Evolutionary conservation across 2,888 invertebrate genomes (phyloP).

Genomic region (Pterostichus madidus): DNA sequence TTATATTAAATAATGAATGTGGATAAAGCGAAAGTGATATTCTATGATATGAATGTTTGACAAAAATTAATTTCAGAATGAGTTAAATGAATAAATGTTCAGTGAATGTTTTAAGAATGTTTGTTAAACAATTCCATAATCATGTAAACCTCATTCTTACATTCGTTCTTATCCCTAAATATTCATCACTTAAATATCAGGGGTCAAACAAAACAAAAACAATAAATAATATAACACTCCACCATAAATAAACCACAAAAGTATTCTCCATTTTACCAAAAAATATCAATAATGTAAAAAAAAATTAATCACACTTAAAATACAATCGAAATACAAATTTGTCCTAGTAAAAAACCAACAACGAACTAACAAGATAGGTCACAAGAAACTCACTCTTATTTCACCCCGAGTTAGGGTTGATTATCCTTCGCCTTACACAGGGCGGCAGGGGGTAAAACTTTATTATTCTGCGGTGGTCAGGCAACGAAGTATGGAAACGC

Average conservation of each 20-base stretch:
- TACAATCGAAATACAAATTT: slow-evolving; percentile 15
- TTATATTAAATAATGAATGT: no score
- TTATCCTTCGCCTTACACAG: slow-evolving; percentile 25
- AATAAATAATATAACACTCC: not conserved
- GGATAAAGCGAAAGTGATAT: no score
- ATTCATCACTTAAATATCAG: not conserved
- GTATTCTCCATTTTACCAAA: not conserved
- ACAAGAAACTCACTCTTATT: slow-evolving; percentile 32
- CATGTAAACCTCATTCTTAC: no score
- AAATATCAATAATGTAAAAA: not conserved
- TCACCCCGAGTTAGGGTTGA: slow-evolving; percentile 1
- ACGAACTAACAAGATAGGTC: slow-evolving; percentile 12
- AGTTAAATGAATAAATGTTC: no score
- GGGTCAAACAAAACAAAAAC: not conserved
- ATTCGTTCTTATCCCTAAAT: no score
- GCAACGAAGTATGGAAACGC: slow-evolving; percentile 43
- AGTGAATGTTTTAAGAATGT: no score
- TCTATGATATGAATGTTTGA: no score
- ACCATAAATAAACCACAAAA: not conserved
- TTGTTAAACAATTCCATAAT: no score
- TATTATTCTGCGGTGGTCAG: slow-evolving; percentile 56
- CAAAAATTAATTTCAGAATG: no score
- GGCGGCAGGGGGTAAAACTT: slow-evolving; percentile 23
- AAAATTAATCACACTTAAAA: no score
- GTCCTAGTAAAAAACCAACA: not conserved